Evolutionary conservation across 2,113 vertebrate genomes (phyloP).

Genomic region (Tychaedon coryphoeus): DNA sequence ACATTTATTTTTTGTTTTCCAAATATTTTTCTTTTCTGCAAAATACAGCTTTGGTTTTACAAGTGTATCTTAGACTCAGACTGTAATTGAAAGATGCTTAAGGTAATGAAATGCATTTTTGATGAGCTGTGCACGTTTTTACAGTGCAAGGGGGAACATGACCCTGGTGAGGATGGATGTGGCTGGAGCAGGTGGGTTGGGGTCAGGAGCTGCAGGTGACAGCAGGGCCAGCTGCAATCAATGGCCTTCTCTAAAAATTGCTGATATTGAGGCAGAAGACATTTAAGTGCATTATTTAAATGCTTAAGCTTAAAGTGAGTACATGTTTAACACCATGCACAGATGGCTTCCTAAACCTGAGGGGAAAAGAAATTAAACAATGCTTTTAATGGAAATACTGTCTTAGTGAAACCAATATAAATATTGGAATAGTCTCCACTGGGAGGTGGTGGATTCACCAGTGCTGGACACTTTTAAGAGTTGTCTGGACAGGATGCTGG

Average conservation of each 20-base stretch:
- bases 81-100: background rate
- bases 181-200: background rate
- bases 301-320: background rate
- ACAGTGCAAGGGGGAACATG: rapidly evolving
- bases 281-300: background rate
- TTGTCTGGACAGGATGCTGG: background rate
- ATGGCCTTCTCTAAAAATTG: background rate
- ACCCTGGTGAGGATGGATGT: rapidly evolving
- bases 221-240: background rate
- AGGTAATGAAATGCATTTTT: background rate
- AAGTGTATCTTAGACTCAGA: background rate
- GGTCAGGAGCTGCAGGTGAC: background rate
- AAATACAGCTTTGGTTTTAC: background rate
- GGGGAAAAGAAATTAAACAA: background rate
- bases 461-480: background rate
- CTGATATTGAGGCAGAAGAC: background rate
- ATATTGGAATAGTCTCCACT: background rate
- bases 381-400: background rate
- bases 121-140: background rate
- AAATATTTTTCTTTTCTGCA: background rate
- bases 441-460: background rate
- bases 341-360: background rate
- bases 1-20: background rate
- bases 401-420: background rate
- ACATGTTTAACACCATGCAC: background rate